Base-by-base conservation (phyloP, 2,888 invertebrate genomes). In the Azorinus chamasolen region DNA sequence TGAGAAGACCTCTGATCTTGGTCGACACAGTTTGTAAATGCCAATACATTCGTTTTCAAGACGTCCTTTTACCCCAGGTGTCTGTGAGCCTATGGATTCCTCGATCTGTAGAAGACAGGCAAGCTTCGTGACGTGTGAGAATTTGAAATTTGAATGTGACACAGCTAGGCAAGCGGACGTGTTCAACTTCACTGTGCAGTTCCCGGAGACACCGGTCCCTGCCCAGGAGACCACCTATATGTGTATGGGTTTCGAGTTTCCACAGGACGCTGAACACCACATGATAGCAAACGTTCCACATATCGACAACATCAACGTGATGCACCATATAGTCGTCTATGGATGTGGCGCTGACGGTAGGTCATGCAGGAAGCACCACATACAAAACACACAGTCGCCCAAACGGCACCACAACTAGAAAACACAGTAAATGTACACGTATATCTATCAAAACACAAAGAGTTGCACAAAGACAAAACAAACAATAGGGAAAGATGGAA, bases 321-420 rank as follows among this genome's bases (percentile, higher is more conserved):
- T 85, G 70, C 86, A 88, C 45, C 88, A 88, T 54, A 83, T 85
- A 8, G 53, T 84, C 1, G 54, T 85, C 20, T 84, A 78, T 59
- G 87, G 84, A 16, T 88, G 88, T 64, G 45, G 8, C 10, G 39
- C 8, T 2, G 41, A 20, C 1, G 55, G 55, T 55, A 55, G 5
- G 53, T n/a, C n/a, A n/a, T n/a, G n/a, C n/a, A n/a, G n/a, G n/a
- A n/a, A n/a, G n/a, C n/a, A n/a, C n/a, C n/a, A n/a, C n/a, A n/a
- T n/a, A n/a, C n/a, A n/a, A n/a, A n/a, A n/a, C n/a, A n/a, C n/a
- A n/a, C n/a, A n/a, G n/a, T n/a, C n/a, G n/a, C n/a, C n/a, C n/a
- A n/a, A n/a, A n/a, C n/a, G n/a, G n/a, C n/a, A n/a, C n/a, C n/a
- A n/a, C n/a, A n/a, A n/a, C n/a, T n/a, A n/a, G n/a, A n/a, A n/a